Base-by-base conservation (phyloP, 2,113 vertebrate species). In the Sceloporus tristichus region DNA sequence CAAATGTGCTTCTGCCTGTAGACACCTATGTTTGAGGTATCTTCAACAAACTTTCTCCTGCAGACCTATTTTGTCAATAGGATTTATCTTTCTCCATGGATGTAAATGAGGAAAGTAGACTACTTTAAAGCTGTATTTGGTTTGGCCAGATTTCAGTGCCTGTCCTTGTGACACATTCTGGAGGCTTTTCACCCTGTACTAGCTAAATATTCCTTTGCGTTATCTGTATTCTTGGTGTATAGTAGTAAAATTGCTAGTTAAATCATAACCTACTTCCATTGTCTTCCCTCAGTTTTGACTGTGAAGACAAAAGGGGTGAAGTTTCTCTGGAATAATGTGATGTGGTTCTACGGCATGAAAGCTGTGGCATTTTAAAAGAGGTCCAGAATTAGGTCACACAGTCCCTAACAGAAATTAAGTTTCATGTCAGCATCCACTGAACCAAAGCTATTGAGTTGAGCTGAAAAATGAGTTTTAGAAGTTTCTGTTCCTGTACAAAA, bases 11-110 rank as follows among this genome's bases (percentile, higher is more conserved):
- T 59, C 38, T 87, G 42, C 42, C 0, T 21, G 59, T 16, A 1
- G 21, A 38, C 18, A 38, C 89, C 84, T 90, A 65, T 54, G 89
- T 87, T 19, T 23, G 23, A 90, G 3, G 25, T n/a, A 78, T 53
- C 38, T 38, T 66, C 38, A 53, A 65, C 23, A 34, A 71, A 5
- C 53, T n/a, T 56, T 84, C 14, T 73, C n/a, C 21, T 73, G 54
- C 29, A 38, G 68, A 56, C 53, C 54, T 84, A 23, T 84, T 84
- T 16, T 54, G 48, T 84, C 70, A 74, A 2, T 21, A 59, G 54
- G 53, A 42, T 54, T 34, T 71, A 56, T 14, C 23, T 74, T 56
- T 84, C 10, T 84, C 48, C 34, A 56, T 34, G 59, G 18, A 18
- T 62, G 18, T 16, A 18, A 18, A 13, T 4, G 18, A 62, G 59